Percentiles rank a stretch among this genome's conserved stretches.
phyloP scores from a whole-genome alignment of 1,140 invertebrate genomes.

The Bombus breviceps region DNA sequence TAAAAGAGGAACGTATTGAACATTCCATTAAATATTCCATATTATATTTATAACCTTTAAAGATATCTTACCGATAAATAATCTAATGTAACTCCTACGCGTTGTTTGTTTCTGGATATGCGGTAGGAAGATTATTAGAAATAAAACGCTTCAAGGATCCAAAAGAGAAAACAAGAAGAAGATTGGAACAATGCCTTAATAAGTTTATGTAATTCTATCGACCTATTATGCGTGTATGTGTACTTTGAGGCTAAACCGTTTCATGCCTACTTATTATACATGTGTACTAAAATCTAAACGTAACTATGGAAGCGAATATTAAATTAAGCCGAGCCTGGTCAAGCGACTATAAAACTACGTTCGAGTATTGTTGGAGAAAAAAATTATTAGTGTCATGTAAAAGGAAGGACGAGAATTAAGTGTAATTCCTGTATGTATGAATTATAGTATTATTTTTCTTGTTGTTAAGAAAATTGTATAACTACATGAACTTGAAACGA shows the following conservation, averaged over 20 bases:
- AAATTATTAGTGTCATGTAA: not conserved
- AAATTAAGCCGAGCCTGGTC: conserved; percentile 44
- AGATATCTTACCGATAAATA: conserved; percentile 38
- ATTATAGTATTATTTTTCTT: conserved; percentile 49
- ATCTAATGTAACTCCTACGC: conserved; percentile 37
- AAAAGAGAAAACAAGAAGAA: not conserved
- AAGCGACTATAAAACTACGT: conserved; percentile 9
- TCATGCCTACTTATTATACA: conserved; percentile 26
- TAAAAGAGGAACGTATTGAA: conserved; percentile 5
- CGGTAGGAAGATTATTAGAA: conserved; percentile 16
- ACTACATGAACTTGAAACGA: conserved; percentile 3
- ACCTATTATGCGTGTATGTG: conserved; percentile 20
- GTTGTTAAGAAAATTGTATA: conserved; percentile 40
- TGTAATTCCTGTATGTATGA: conserved; percentile 41
- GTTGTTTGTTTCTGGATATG: conserved; percentile 25
- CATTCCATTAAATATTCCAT: conserved; percentile 33
- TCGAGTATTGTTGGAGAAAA: conserved; percentile 10
- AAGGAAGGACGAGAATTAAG: conserved; percentile 7
- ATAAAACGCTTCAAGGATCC: conserved; percentile 29
- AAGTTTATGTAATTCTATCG: conserved; percentile 42
- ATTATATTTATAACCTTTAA: conserved; percentile 37
- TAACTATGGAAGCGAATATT: conserved; percentile 35
- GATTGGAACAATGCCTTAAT: conserved; percentile 44
- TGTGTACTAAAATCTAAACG: conserved; percentile 20
- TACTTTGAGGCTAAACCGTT: conserved; percentile 6